A percentile compares a stretch with the other conserved stretches of the same genome.
These are phyloP conservation scores for Seira ritae DNA, from an alignment of 2,888 invertebrate species.

Conservation along the genomic window DNA sequence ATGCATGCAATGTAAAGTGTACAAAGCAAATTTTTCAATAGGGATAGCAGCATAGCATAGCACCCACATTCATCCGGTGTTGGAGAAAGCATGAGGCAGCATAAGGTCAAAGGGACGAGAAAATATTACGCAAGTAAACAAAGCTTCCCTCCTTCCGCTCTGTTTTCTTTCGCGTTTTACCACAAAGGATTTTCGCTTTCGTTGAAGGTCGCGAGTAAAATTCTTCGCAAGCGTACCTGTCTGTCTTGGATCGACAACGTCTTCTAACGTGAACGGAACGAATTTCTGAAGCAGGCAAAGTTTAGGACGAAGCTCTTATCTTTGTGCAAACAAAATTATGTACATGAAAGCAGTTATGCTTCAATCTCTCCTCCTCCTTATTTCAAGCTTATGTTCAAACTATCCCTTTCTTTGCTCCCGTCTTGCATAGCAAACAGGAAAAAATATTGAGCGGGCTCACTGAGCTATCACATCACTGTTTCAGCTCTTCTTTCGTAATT, in stretches of 20 bases:
- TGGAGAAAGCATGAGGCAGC: too few relatives aligned
- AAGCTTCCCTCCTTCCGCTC: too few relatives aligned
- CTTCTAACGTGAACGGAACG: constrained; percentile 54
- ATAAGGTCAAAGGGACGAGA: too few relatives aligned
- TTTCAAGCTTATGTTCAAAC: neutral
- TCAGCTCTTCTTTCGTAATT: constrained; percentile 34
- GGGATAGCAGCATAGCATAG: too few relatives aligned
- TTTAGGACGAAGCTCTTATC: neutral
- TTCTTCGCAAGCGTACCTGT: constrained; percentile 27
- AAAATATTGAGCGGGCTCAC: constrained; percentile 62
- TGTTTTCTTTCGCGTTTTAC: too few relatives aligned
- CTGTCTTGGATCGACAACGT: constrained; percentile 43
- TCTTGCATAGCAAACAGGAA: constrained; percentile 5
- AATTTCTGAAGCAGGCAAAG: constrained; percentile 35
- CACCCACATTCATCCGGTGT: too few relatives aligned
- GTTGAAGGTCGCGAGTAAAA: neutral
- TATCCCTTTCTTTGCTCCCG: neutral
- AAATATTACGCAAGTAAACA: too few relatives aligned
- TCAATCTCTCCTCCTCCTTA: constrained; percentile 35
- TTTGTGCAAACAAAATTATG: neutral
- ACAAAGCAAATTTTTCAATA: too few relatives aligned
- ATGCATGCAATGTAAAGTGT: too few relatives aligned
- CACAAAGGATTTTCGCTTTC: neutral
- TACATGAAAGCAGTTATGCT: too few relatives aligned
- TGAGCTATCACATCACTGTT: constrained; percentile 2